Percentiles rank a stretch among this genome's conserved stretches.
These are phyloP conservation scores for Drosophila neonasuta DNA, from an alignment of 2,888 invertebrate species.

Conservation along the genomic window DNA sequence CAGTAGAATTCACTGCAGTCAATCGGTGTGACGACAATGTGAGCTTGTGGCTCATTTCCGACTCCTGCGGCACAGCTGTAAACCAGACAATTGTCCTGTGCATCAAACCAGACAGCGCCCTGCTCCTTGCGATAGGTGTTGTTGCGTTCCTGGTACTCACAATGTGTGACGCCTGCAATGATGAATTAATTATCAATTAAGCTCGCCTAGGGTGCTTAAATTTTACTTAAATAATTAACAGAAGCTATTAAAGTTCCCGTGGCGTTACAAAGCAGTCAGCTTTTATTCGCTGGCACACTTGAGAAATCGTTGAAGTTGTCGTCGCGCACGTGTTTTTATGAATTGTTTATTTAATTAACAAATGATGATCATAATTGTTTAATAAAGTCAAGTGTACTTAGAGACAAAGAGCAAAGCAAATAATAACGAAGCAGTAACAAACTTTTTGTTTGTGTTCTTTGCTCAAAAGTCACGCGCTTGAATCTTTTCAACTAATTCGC, in stretches of 20 bases:
- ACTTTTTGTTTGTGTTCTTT: conserved; percentile 1
- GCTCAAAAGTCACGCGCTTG: conserved; percentile 20
- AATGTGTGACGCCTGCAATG: conserved; percentile 40
- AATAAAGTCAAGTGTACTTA: conserved; percentile 15
- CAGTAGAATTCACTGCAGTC: conserved; percentile 80
- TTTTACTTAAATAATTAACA: not conserved
- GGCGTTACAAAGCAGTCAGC: not conserved
- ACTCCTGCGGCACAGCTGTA: conserved; percentile 76
- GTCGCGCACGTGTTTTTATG: conserved; percentile 18
- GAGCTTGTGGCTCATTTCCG: conserved; percentile 51
- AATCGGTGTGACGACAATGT: conserved; percentile 65
- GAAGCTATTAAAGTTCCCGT: not conserved
- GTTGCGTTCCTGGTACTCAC: conserved; percentile 57
- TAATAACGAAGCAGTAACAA: conserved; percentile 4
- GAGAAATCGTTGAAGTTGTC: not conserved
- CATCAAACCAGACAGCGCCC: conserved; percentile 79
- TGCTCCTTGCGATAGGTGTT: conserved; percentile 65
- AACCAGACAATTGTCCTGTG: conserved; percentile 74
- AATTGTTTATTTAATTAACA: conserved; percentile 29
- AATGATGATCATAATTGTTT: conserved; percentile 21
- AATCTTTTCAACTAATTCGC: not conserved
- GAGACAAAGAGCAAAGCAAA: conserved; percentile 14
- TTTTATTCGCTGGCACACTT: not conserved
- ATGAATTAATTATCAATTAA: not conserved
- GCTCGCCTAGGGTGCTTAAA: not conserved